Percentiles rank a stretch among this genome's conserved stretches.
These are phyloP conservation scores for Zaprionus davidi DNA, from an alignment of 1,140 invertebrate genomes.

Conservation along the genomic window DNA sequence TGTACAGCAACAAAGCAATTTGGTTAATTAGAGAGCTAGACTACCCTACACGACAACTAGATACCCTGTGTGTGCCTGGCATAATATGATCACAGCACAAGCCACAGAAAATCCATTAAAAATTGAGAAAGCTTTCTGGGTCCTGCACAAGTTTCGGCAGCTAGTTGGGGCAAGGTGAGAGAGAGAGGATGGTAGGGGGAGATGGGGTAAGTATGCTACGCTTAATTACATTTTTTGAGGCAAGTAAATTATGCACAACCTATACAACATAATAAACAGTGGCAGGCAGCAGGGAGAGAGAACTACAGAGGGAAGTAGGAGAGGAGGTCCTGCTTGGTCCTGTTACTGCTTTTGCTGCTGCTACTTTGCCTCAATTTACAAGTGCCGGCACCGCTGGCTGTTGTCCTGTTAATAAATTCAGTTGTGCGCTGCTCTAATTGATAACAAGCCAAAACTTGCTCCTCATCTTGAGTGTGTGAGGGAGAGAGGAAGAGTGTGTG, in stretches of 20 bases:
- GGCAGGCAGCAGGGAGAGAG: slow-evolving; percentile 7
- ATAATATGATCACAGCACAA: background rate
- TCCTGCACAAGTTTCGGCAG: slow-evolving; percentile 32
- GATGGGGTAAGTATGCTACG: slow-evolving; percentile 51
- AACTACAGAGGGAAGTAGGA: background rate
- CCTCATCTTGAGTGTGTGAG: slow-evolving; percentile 13
- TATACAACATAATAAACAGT: slow-evolving; percentile 71
- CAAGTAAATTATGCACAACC: slow-evolving; percentile 77
- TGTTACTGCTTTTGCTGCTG: background rate
- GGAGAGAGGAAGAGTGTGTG: slow-evolving; percentile 34
- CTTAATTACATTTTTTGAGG: slow-evolving; percentile 79
- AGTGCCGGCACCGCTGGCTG: slow-evolving; percentile 46
- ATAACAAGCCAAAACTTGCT: slow-evolving; percentile 72
- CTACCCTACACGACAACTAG: slow-evolving; percentile 42
- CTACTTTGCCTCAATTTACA: slow-evolving; percentile 48
- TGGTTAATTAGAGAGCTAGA: slow-evolving; percentile 62
- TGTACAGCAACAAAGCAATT: slow-evolving; percentile 62
- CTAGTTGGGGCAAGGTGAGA: background rate
- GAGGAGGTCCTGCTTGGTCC: slow-evolving; percentile 11
- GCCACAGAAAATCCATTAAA: slow-evolving; percentile 56
- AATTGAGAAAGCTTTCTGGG: slow-evolving; percentile 56
- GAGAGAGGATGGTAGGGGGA: too few species aligned
- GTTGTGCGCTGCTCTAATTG: slow-evolving; percentile 70
- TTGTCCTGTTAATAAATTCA: slow-evolving; percentile 73
- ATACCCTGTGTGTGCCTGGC: background rate